Evolutionary conservation across 2,888 invertebrate genomes (phyloP).

Genomic region (Sphinx pinastri): DNA sequence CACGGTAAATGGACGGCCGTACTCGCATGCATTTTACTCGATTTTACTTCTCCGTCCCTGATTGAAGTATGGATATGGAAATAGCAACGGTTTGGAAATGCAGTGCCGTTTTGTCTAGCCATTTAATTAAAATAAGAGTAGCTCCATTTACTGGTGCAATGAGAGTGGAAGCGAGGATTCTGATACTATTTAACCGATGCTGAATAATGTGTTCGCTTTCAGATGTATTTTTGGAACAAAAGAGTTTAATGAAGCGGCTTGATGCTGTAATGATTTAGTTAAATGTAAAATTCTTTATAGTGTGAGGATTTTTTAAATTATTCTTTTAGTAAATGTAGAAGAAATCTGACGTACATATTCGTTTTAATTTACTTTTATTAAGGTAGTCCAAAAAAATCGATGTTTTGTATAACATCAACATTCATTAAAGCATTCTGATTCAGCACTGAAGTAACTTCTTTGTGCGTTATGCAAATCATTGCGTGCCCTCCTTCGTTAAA

Average conservation of each 20-base stretch:
- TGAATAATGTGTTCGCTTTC: not conserved
- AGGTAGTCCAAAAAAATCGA: not conserved
- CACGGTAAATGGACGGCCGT: slow-evolving; percentile 65
- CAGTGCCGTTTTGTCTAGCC: slow-evolving; percentile 33
- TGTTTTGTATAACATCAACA: not conserved
- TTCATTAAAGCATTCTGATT: slow-evolving; percentile 8
- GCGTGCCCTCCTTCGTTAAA: slow-evolving; percentile 22
- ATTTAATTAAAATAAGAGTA: slow-evolving; percentile 26
- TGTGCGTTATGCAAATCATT: slow-evolving; percentile 23
- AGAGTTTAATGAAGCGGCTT: not conserved
- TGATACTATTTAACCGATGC: not conserved
- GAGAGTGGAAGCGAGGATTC: not conserved
- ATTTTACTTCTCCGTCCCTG: slow-evolving; percentile 53
- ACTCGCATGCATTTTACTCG: slow-evolving; percentile 61
- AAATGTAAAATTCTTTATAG: too few species aligned
- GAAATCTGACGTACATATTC: not conserved
- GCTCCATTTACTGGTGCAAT: not conserved
- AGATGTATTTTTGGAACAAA: not conserved
- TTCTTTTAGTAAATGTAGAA: not conserved
- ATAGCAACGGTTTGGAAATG: slow-evolving; percentile 45
- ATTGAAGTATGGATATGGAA: slow-evolving; percentile 58
- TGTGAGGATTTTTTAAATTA: too few species aligned
- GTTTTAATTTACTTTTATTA: not conserved
- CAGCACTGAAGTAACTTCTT: slow-evolving; percentile 8
- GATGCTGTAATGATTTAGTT: not conserved